Evolutionary conservation across 2,113 vertebrate genomes (phyloP), one percentile per base, ranked within the genome.

Genomic region (Lates calcarifer): DNA sequence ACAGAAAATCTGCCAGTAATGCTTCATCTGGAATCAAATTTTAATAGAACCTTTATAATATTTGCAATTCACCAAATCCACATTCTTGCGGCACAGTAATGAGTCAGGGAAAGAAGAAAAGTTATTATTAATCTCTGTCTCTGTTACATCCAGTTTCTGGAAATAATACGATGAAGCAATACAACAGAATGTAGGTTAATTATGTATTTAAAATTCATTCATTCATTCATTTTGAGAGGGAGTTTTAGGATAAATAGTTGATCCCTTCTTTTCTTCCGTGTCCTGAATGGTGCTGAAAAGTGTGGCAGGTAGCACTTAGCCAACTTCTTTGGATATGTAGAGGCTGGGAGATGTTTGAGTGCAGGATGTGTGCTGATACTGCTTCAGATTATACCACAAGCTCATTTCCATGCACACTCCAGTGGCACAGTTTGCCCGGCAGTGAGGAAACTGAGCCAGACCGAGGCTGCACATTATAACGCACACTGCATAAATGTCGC

Each of bases 331-430:
- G 65, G 62, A 80, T 87, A 70, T 82, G 71, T 22, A 24, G 31
- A 75, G 74, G 64, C 67, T 79, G 61, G 15, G 71, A 83, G 61
- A 66, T 74, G 62, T 82, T 56, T 72, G 77, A 72, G 60, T 61
- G 73, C 63, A 45, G 77, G 77, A 74, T 82, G 62, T 82, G 57
- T 60, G 74, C 57, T 0, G 18, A 85, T 85, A 53, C 65, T 53
- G 58, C 51, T 2, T 29, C 24, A 43, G 75, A 90, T 90, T 88
- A 88, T 82, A 79, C 63, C 76, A 69, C 77, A 62, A 75, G 71
- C 85, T 88, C 73, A 90, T 91, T 90, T 85, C 79, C 77, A 79
- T 81, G 67, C 62, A 73, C 65, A 53, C 81, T 87, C 77, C 57
- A 58, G 74, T 22, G 26, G 71, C 61, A 84, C 31, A 63, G 75